Evolutionary conservation across 1,140 invertebrate species (phyloP).

Genomic region (Pissodes strobi): DNA sequence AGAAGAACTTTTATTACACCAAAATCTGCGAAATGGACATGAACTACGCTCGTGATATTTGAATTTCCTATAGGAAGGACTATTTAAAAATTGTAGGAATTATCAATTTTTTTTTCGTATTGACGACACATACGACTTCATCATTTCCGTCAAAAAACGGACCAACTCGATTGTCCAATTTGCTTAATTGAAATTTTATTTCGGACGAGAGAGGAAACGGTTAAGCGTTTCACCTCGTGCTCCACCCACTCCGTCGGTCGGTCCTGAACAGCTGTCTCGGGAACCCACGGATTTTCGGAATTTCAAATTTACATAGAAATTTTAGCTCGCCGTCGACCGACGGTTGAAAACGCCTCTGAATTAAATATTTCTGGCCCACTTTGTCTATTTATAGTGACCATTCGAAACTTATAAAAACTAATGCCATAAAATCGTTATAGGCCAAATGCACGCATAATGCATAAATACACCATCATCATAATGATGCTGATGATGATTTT

Average conservation of each 20-base stretch:
- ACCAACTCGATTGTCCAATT: neutral
- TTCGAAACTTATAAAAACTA: no score
- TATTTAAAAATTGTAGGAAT: no score
- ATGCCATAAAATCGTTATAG: no score
- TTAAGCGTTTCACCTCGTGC: conserved; percentile 28
- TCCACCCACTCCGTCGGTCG: conserved; percentile 9
- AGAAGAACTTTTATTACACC: no score
- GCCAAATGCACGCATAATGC: no score
- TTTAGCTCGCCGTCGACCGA: conserved; percentile 16
- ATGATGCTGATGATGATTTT: no score
- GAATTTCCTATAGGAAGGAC: no score
- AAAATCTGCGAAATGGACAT: no score
- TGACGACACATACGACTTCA: neutral
- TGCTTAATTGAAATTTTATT: conserved; percentile 14
- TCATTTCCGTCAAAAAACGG: neutral
- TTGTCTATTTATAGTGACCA: conserved; percentile 22
- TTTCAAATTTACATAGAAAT: conserved; percentile 34
- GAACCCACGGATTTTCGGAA: conserved; percentile 29
- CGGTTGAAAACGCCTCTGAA: conserved; percentile 25
- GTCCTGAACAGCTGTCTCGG: conserved; percentile 30
- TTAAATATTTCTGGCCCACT: conserved; percentile 32
- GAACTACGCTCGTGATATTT: no score
- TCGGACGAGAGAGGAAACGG: conserved; percentile 24
- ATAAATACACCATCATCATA: no score
- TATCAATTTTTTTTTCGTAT: neutral